Base-by-base conservation (phyloP, 2,888 invertebrate genomes). In the Euproctis similis region DNA sequence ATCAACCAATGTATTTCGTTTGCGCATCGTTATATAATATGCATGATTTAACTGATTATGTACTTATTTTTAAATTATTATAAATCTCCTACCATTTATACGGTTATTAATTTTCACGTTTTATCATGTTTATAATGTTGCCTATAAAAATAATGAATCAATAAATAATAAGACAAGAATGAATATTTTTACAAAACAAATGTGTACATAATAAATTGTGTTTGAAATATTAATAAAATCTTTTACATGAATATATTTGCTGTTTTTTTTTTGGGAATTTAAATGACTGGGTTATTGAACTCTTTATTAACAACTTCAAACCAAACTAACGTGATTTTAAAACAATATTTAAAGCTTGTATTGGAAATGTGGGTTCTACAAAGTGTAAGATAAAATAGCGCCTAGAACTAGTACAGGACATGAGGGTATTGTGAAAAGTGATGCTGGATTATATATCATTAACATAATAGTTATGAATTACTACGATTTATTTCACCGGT, bases 181-280 rank as follows among this genome's bases (percentile, higher is more conserved):
- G 70, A 77, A 82, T 84, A 82, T 84, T 84, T 82, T 82, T 84
- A 82, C 84, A 82, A 78, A 76, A 68, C 81, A n/a, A 82, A 84
- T 80, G 73, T 82, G 84, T 84, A 84, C 70, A 84, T 84, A 82
- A 76, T 62, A 72, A 78, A 80, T 72, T 76, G 76, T 78, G 82
- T 81, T 81, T 77, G 74, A 80, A 73, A 74, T 77, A 82, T 74
- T 72, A 78, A 77, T 80, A 80, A 82, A 81, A 76, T 69, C 75
- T 82, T 81, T 81, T 80, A 81, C 75, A 81, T 67, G 58, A 61
- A 60, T 45, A 29, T 28, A 38, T 36, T 14, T 4, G 6, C 4
- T 14, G 14, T 6, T 4, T 14, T 14, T 14, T 14, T 14, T 14
- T n/a, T n/a, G n/a, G n/a, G n/a, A n/a, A n/a, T n/a, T n/a, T n/a